These are phyloP conservation scores for Trachymyrmex septentrionalis DNA, from an alignment of 1,140 invertebrate species.

Conservation along the genomic window DNA sequence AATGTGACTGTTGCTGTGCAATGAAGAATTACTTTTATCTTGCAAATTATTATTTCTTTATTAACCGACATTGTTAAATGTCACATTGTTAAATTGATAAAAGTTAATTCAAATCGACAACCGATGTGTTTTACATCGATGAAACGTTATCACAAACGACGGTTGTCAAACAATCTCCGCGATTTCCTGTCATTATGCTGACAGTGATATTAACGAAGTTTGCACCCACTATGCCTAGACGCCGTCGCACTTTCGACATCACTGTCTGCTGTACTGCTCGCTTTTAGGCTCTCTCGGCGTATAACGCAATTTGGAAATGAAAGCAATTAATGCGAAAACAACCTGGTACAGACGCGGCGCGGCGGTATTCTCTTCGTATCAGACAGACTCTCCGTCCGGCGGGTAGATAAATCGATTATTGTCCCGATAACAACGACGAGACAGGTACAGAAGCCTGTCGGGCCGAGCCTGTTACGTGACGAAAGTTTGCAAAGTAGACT, in stretches of 20 bases:
- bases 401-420: constrained; percentile 65
- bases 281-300: constrained; percentile 66
- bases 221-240: constrained; percentile 27
- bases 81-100: not conserved
- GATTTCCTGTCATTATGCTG: constrained; percentile 12
- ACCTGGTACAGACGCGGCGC: constrained; percentile 27
- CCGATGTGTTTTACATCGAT: not conserved
- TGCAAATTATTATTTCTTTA: constrained; percentile 5
- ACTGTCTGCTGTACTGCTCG: constrained; percentile 58
- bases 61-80: not conserved
- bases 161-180: not conserved
- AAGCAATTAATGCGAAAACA: constrained; percentile 74
- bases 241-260: constrained; percentile 42
- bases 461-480: not conserved
- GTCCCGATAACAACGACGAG: constrained; percentile 49
- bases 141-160: not conserved
- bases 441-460: constrained; percentile 6
- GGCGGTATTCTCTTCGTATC: constrained; percentile 29
- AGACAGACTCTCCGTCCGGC: constrained; percentile 31
- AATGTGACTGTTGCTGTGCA: not conserved
- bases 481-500: constrained; percentile 39
- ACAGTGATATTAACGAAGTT: constrained; percentile 56
- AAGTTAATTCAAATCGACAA: constrained; percentile 18
- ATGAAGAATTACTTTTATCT: not conserved
- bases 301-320: constrained; percentile 66